Evolutionary conservation across 2,113 vertebrate genomes (phyloP).

Genomic region (Okapia johnstoni): DNA sequence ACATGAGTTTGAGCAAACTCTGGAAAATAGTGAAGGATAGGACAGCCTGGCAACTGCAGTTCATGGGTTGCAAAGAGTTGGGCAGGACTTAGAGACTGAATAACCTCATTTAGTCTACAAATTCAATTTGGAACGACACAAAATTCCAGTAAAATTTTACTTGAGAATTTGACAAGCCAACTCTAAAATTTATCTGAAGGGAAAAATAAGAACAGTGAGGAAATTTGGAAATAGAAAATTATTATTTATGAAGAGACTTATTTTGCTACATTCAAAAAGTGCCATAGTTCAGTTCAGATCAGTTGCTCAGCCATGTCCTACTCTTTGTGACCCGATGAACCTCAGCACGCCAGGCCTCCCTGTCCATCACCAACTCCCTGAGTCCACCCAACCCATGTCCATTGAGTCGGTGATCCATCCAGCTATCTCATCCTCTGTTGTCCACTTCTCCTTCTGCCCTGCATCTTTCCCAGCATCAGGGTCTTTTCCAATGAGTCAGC

Average conservation of each 20-base stretch:
- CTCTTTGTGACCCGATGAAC: too few species aligned
- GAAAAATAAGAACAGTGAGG: not conserved
- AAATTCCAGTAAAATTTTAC: not conserved
- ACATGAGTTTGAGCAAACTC: not conserved
- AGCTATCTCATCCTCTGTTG: too few species aligned
- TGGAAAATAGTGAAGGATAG: not conserved
- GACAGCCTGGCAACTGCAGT: not conserved
- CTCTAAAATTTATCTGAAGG: not conserved
- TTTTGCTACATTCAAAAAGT: not conserved
- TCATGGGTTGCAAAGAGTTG: not conserved
- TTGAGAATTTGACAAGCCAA: not conserved
- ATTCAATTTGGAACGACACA: not conserved
- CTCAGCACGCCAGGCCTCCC: too few species aligned
- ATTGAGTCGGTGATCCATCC: too few species aligned
- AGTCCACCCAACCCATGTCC: too few species aligned
- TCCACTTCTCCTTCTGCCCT: too few species aligned
- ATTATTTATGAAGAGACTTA: not conserved
- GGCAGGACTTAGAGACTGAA: not conserved
- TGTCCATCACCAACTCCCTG: too few species aligned
- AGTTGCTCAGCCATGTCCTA: too few species aligned
- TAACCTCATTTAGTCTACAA: not conserved
- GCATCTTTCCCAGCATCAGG: too few species aligned
- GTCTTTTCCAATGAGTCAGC: too few species aligned
- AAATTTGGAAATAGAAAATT: conserved; percentile 5
- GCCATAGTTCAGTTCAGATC: too few species aligned